These are phyloP conservation scores for Tethea ocularis DNA, from an alignment of 2,888 invertebrate genomes.

Conservation along the genomic window DNA sequence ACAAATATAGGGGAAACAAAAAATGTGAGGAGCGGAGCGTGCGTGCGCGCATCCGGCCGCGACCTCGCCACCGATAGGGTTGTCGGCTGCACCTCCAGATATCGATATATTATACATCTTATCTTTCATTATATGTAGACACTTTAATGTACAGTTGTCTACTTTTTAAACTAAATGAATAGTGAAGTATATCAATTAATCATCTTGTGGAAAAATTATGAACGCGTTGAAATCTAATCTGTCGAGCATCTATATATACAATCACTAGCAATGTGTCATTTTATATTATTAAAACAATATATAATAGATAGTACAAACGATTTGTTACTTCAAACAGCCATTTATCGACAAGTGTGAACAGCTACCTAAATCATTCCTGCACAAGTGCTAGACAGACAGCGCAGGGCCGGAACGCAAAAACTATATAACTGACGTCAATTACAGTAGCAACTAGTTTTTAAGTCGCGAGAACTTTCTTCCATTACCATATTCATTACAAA, in stretches of 20 bases:
- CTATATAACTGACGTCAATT: conserved; percentile 63
- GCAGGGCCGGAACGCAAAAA: conserved; percentile 49
- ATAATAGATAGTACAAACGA: not conserved
- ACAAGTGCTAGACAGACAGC: conserved; percentile 17
- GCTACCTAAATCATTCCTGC: not conserved
- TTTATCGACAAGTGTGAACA: not conserved
- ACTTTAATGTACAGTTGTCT: not conserved
- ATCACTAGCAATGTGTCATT: not conserved
- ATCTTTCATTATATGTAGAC: not conserved
- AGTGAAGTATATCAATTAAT: not conserved
- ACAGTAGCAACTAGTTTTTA: conserved; percentile 74
- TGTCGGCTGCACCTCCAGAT: conserved; percentile 19
- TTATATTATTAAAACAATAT: no score
- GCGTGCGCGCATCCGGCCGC: conserved; percentile 32
- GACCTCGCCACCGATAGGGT: conserved; percentile 19
- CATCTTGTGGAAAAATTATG: not conserved
- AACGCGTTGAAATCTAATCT: conserved; percentile 1
- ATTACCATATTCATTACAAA: conserved; percentile 78
- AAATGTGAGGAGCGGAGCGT: conserved; percentile 16
- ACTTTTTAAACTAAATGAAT: not conserved
- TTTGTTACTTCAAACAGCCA: not conserved
- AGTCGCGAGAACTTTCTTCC: conserved; percentile 79
- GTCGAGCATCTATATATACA: not conserved
- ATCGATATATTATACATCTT: not conserved
- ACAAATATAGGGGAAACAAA: conserved; percentile 28